phyloP scores from a whole-genome alignment of 2,888 invertebrate genomes.

The Ganaspis brasiliensis region DNA sequence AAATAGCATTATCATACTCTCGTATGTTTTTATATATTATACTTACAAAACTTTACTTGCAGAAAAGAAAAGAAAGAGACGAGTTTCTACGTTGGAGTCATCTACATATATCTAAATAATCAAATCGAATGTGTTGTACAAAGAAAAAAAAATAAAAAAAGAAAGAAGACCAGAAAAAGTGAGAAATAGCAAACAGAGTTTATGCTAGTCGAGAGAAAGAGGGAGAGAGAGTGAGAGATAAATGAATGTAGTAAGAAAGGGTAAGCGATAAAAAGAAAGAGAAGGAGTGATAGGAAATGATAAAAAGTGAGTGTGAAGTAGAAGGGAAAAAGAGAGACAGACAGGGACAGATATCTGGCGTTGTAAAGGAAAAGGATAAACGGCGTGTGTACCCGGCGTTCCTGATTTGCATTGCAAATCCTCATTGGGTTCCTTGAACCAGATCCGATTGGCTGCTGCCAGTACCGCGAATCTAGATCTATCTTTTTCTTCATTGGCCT shows the following conservation, averaged over 20 bases:
- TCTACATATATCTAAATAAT: slow-evolving; percentile 61
- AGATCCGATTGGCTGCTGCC: slow-evolving; percentile 79
- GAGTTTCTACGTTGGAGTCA: no score
- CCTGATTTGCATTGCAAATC: slow-evolving; percentile 79
- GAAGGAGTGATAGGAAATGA: slow-evolving; percentile 17
- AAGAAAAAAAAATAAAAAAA: slow-evolving; percentile 54
- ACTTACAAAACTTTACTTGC: no score
- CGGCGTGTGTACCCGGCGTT: slow-evolving; percentile 68
- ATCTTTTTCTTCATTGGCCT: slow-evolving; percentile 76
- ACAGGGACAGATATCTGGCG: slow-evolving; percentile 39
- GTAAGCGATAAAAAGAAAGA: slow-evolving; percentile 44
- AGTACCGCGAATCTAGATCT: slow-evolving; percentile 80
- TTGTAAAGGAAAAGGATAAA: slow-evolving; percentile 68
- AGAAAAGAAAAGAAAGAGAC: no score
- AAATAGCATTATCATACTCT: no score
- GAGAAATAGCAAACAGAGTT: neutral
- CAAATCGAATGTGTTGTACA: slow-evolving; percentile 76
- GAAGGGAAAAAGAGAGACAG: slow-evolving; percentile 40
- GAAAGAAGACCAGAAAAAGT: neutral
- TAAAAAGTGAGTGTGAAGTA: slow-evolving; percentile 7
- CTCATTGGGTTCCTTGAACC: slow-evolving; percentile 80
- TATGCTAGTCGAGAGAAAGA: slow-evolving; percentile 53
- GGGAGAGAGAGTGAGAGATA: slow-evolving; percentile 61
- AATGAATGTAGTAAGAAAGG: slow-evolving; percentile 38
- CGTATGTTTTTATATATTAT: no score